Evolutionary conservation across 2,888 invertebrate species (phyloP).

Genomic region (Tenthredo mesomela): DNA sequence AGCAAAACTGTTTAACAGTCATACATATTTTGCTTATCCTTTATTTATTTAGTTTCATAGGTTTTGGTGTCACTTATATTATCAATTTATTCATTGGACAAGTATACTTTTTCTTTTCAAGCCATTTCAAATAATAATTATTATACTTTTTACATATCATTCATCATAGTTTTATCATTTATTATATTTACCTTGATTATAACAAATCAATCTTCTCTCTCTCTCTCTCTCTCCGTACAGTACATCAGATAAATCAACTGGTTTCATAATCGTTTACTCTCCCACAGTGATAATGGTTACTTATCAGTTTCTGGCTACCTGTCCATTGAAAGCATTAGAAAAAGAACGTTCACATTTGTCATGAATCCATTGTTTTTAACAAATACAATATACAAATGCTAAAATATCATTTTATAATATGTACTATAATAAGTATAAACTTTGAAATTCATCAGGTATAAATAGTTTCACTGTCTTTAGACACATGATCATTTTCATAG

Average conservation of each 20-base stretch:
- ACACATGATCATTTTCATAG: slow-evolving; percentile 36
- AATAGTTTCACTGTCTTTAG: neutral
- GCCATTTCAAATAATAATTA: neutral
- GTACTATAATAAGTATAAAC: slow-evolving; percentile 13
- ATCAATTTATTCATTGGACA: slow-evolving; percentile 45
- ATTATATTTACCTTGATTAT: neutral
- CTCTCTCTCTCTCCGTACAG: neutral
- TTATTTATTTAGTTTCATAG: slow-evolving; percentile 41
- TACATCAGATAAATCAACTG: neutral
- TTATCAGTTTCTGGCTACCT: slow-evolving; percentile 35
- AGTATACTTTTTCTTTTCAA: slow-evolving; percentile 22
- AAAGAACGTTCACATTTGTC: slow-evolving; percentile 50
- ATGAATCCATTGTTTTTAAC: slow-evolving; percentile 35
- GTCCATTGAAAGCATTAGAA: slow-evolving; percentile 48
- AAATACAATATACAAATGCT: neutral
- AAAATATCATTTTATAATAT: neutral
- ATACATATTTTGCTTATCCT: slow-evolving; percentile 50
- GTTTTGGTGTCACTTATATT: slow-evolving; percentile 50
- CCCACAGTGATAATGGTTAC: neutral
- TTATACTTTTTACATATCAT: neutral
- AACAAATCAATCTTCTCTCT: slow-evolving; percentile 16
- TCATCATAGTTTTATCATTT: slow-evolving; percentile 31
- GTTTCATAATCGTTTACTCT: slow-evolving; percentile 10
- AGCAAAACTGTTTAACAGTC: slow-evolving; percentile 42
- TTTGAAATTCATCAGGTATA: neutral